Evolutionary conservation across 2,888 invertebrate species (phyloP).

Genomic region (Argyresthia goedartella): DNA sequence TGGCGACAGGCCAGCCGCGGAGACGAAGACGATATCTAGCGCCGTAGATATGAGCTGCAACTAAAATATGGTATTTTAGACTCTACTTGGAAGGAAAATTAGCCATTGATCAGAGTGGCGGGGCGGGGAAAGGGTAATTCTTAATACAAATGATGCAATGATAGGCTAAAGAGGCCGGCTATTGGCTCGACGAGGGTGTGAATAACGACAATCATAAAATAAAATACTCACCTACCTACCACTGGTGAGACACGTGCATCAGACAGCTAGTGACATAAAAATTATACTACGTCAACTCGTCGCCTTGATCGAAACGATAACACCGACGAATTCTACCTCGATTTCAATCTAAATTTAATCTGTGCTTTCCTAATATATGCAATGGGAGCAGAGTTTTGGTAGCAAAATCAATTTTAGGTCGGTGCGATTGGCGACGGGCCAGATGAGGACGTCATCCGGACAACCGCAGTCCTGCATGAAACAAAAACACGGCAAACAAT

Average conservation of each 20-base stretch:
- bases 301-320: too few relatives aligned
- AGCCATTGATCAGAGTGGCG: too few relatives aligned
- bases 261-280: too few relatives aligned
- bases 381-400: conserved; percentile 41
- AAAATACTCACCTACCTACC: conserved; percentile 31
- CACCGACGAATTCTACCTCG: too few relatives aligned
- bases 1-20: conserved; percentile 44
- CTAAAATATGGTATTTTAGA: not conserved
- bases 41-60: not conserved
- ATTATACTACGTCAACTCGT: too few relatives aligned
- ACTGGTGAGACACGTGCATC: conserved; percentile 9
- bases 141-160: too few relatives aligned
- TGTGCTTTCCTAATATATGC: conserved; percentile 35
- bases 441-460: conserved; percentile 30
- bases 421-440: conserved; percentile 46
- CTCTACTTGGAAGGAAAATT: too few relatives aligned
- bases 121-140: too few relatives aligned
- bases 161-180: too few relatives aligned
- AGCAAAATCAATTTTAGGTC: conserved; percentile 63
- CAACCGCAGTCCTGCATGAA: conserved; percentile 37
- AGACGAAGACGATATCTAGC: not conserved
- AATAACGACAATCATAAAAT: not conserved
- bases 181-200: too few relatives aligned
- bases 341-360: too few relatives aligned
- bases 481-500: conserved; percentile 19